Conservation (phyloP, 2,113 vertebrate species). For the Melozone crissalis region DNA sequence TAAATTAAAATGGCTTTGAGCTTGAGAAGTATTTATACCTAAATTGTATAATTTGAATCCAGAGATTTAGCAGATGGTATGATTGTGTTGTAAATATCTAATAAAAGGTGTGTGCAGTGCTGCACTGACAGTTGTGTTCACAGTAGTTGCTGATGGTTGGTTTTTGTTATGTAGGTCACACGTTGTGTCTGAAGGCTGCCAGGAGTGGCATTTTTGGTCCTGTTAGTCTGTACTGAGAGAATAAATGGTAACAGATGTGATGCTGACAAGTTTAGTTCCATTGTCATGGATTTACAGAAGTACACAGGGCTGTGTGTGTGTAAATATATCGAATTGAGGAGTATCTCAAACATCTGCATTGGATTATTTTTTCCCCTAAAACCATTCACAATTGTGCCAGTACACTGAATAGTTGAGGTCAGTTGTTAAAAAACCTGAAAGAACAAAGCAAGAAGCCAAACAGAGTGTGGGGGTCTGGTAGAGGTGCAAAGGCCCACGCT, state of each 20-base stretch:
- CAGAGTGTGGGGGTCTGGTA: background rate
- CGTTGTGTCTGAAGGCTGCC: slow-evolving; percentile 46
- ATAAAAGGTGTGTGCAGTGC: background rate
- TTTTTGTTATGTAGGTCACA: background rate
- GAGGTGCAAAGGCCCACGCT: background rate
- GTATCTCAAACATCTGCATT: background rate
- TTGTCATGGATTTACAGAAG: background rate
- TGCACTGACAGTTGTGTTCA: background rate
- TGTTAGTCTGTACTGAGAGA: background rate
- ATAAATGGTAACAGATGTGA: background rate
- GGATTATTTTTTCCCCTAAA: background rate
- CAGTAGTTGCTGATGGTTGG: background rate
- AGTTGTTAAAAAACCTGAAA: background rate
- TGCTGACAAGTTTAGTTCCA: background rate
- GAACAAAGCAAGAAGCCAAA: background rate
- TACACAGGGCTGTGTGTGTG: background rate
- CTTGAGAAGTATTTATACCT: background rate
- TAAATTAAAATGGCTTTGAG: background rate
- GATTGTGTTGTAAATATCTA: background rate
- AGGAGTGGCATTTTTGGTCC: background rate
- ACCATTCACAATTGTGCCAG: background rate
- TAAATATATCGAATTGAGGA: background rate
- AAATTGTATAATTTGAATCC: background rate
- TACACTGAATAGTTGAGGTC: background rate
- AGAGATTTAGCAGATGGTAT: background rate